Evolutionary conservation across 2,888 invertebrate genomes (phyloP), one percentile per base, ranked within the genome.

Genomic region (Drosophila pseudotakahashii): DNA sequence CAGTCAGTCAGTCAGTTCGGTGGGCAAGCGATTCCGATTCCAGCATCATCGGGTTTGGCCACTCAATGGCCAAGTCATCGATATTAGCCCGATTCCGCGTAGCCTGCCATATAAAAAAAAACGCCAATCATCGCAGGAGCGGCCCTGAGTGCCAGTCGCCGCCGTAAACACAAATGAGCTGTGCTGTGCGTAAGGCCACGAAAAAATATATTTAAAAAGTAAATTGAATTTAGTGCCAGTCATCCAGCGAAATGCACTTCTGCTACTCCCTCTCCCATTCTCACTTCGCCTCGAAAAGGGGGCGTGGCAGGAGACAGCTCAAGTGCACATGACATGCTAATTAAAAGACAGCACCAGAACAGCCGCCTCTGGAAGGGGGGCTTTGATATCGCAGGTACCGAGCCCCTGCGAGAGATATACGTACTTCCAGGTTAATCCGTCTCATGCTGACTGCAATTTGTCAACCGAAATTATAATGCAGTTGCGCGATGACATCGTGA

Each of bases 281-380:
- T 52, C 50, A 48, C 75, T 13, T 13, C 10, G n/a, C 30, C 47
- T 30, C 7, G 6, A 48, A 16, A 61, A 55, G 54, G 71, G 63
- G 72, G 60, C 39, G 61, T 47, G 54, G 60, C 69, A 60, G 75
- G 66, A 69, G 62, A 55, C 67, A 68, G 51, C 69, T 78, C 62
- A 86, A 81, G 82, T 86, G 83, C 81, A 84, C 85, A 84, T 90
- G 90, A 90, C 90, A 90, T 90, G 91, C 90, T 90, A 90, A 90
- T 90, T 90, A 90, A 90, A 90, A 90, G 91, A 88, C 91, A 73
- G 79, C 90, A 82, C 14, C 68, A 52, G 45, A 71, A 70, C 73
- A 75, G 78, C 84, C 90, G 88, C 81, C 78, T 52, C 3, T 36
- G 62, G 34, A 36, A 16, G 14, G 23, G 23, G 41, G 32, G 37